Evolutionary conservation across 2,797 vertebrate species (phyloP), one percentile per base, ranked within the genome.

Genomic region (Crossoptilon crossoptilon): DNA sequence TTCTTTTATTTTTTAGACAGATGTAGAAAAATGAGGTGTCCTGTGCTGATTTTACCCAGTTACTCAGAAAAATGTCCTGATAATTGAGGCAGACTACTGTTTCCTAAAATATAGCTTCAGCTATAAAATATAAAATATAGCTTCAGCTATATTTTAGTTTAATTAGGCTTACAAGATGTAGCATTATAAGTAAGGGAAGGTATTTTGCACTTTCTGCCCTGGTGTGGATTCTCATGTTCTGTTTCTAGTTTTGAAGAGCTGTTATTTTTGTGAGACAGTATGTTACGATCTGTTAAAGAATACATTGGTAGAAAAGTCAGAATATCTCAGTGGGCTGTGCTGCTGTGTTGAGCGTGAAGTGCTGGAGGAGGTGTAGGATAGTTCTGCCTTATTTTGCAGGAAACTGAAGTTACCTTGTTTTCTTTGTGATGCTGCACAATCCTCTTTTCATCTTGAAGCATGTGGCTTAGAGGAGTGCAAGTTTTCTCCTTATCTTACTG

Each of bases 291-390:
- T 29, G 14, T 62, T 71, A 35, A 15, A 60, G 63, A 76, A 46
- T 53, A 33, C 31, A n/a, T 12, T 44, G 33, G n/a, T 53, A 17
- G 1, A 29, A 60, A 66, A 75, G 35, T 67, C 48, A 70, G 24
- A 17, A 37, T 10, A 1, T 64, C 49, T 49, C 58, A 26, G 58
- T 41, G 26, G 41, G 41, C 12, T 8, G 1, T 3, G 21, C n/a
- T 41, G 2, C 18, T 69, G 19, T 62, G 23, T 27, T 10, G 23
- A 31, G 51, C n/a, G 5, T 0, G 1, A 5, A 48, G 7, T 48
- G 14, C 39, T 68, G 48, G 43, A 80, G 58, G n/a, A 73, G 5
- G 21, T 43, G 31, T 46, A 35, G 55, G 23, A 71, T 29, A 26
- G 22, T 26, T 37, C 39, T 64, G 37, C 13, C 44, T 64, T 31